phyloP scores from a whole-genome alignment of 1,140 invertebrate species.

The Olivierus martensii region DNA sequence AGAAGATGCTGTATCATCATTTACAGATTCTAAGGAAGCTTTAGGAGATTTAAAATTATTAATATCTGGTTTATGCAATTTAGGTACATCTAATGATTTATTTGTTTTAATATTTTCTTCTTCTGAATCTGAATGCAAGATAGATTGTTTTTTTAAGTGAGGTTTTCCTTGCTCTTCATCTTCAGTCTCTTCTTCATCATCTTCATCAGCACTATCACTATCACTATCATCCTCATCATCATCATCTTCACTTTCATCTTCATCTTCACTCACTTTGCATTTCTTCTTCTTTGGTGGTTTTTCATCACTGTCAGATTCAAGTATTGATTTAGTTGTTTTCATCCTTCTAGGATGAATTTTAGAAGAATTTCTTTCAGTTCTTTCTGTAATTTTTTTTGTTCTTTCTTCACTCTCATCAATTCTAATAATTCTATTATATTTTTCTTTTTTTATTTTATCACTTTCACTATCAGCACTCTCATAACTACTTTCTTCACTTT shows the following conservation, averaged over 20 bases:
- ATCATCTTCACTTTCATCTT: slow-evolving; percentile 34
- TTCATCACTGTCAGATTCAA: slow-evolving; percentile 1
- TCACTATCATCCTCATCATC: slow-evolving; percentile 24
- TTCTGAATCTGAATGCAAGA: too few species aligned
- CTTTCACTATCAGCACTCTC: too few species aligned
- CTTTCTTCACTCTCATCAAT: too few species aligned
- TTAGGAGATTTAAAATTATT: neutral
- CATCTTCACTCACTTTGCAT: slow-evolving; percentile 44
- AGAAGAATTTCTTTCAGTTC: too few species aligned
- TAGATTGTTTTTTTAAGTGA: neutral
- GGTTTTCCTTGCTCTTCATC: slow-evolving; percentile 6
- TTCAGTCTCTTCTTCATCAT: slow-evolving; percentile 12
- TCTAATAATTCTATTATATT: too few species aligned
- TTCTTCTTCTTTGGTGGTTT: slow-evolving; percentile 17
- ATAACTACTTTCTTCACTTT: too few species aligned
- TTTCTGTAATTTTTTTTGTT: too few species aligned
- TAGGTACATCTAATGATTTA: too few species aligned
- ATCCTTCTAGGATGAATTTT: too few species aligned
- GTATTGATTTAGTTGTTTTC: too few species aligned
- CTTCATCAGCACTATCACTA: slow-evolving; percentile 18
- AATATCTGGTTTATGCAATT: neutral
- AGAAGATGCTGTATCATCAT: neutral
- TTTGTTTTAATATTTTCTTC: too few species aligned
- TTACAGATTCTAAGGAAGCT: neutral
- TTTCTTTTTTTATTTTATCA: too few species aligned